These are phyloP conservation scores for Semicossyphus pulcher DNA, from an alignment of 2,113 vertebrate genomes.

Conservation along the genomic window DNA sequence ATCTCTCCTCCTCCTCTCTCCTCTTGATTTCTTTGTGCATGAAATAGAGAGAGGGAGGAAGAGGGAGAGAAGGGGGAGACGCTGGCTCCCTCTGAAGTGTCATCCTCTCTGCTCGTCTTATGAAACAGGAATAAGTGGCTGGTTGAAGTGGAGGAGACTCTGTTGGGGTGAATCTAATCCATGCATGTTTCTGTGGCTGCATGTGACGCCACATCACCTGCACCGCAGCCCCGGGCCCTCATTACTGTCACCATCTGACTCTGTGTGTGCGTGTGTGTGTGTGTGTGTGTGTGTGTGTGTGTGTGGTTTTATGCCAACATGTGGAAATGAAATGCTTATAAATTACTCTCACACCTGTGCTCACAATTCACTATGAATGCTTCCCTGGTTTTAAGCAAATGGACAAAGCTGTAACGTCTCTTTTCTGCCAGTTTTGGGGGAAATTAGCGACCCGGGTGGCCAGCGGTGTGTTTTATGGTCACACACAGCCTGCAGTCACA, in stretches of 20 bases:
- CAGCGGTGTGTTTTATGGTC: background rate
- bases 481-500: background rate
- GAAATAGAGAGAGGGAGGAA: constrained; percentile 12
- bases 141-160: constrained; percentile 66
- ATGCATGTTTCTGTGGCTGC: constrained; percentile 53
- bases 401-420: background rate
- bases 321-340: constrained; percentile 54
- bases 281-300: constrained; percentile 1
- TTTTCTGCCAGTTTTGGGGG: background rate
- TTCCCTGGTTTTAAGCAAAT: constrained; percentile 9
- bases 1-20: constrained; percentile 49
- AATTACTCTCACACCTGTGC: constrained; percentile 50
- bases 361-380: constrained; percentile 10
- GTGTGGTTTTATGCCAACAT: constrained; percentile 20
- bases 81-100: constrained; percentile 62
- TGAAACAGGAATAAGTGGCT: constrained; percentile 67
- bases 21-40: constrained; percentile 56
- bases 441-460: background rate
- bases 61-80: background rate
- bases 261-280: background rate
- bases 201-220: constrained; percentile 70
- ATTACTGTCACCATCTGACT: constrained; percentile 67
- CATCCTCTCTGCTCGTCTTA: constrained; percentile 60
- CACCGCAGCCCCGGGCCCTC: constrained; percentile 54
- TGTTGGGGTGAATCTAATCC: constrained; percentile 71